Base-by-base conservation (phyloP, 2,888 invertebrate species). In the Sisyra terminalis region DNA sequence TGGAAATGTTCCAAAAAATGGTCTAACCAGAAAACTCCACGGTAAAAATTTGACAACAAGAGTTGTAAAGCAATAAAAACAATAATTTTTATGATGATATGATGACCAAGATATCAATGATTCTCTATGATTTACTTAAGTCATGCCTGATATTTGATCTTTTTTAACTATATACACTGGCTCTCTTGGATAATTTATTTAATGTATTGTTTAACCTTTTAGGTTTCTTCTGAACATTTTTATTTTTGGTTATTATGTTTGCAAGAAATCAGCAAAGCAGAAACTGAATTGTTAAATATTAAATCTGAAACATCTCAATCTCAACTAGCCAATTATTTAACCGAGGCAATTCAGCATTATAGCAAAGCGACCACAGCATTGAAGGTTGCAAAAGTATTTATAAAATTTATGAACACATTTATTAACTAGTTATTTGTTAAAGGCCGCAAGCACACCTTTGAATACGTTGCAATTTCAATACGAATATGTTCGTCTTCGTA, bases 181-280 rank as follows among this genome's bases (percentile, higher is more conserved):
- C 5, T n/a, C n/a, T n/a, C n/a, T n/a, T n/a, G n/a, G n/a, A n/a
- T n/a, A 32, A 16, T 36, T 45, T 9, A n/a, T 29, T 15, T 36
- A n/a, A n/a, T n/a, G n/a, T 34, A 3, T 32, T 47, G 10, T 34
- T 8, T 6, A 24, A 40, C 31, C 29, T 44, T 46, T 1, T 45
- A 73, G 75, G 43, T 86, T 85, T 57, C 85, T 11, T 84, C 86
- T 29, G 93, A 93, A 55, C 81, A 88, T 51, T 75, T 85, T 39
- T 85, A 90, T 55, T 87, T 89, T 55, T 94, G 92, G 83, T 61
- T 93, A 42, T 73, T 78, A 0, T 83, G 86, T 1, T 60, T 94
- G n/a, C 72, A 80, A 46, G 71, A 82, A 46, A 73, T 86, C 48
- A 78, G 82, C 1, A 70, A 70, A 39, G 86, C 83, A 0, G 87